Evolutionary conservation across 64 coral and sea anemone genomes (phyloP).

Genomic region (Acropora tenuis): DNA sequence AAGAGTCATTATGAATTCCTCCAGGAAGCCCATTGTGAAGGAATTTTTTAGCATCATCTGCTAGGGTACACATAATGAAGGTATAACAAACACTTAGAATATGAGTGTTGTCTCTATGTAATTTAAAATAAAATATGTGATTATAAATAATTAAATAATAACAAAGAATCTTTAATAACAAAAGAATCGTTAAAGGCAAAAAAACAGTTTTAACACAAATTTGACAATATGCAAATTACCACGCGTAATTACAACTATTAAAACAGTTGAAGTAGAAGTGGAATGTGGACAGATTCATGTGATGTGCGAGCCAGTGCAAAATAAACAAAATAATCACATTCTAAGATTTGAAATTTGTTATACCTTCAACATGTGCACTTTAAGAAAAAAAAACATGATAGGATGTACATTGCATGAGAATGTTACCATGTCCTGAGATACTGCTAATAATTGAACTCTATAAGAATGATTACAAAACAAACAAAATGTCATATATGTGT

Average conservation of each 20-base stretch:
- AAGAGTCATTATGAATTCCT: slow-evolving; percentile 26
- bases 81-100: slow-evolving; percentile 83
- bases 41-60: slow-evolving; percentile 58
- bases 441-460: background rate
- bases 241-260: background rate
- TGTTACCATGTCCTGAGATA: background rate
- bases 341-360: slow-evolving; percentile 44
- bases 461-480: background rate
- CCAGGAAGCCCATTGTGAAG: slow-evolving; percentile 30
- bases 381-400: background rate
- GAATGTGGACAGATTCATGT: background rate
- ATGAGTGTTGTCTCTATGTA: background rate
- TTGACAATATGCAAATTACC: background rate
- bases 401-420: too few relatives aligned
- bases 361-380: slow-evolving; percentile 25
- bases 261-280: background rate
- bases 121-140: too few relatives aligned
- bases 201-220: background rate
- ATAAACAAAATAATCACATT: background rate
- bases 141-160: background rate
- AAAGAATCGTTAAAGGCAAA: background rate
- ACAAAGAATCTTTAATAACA: background rate
- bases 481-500: background rate
- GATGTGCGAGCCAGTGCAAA: background rate
- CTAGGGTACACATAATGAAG: slow-evolving; percentile 72